These are phyloP conservation scores for Euplagia quadripunctaria DNA, from an alignment of 2,888 invertebrate genomes.

Conservation along the genomic window DNA sequence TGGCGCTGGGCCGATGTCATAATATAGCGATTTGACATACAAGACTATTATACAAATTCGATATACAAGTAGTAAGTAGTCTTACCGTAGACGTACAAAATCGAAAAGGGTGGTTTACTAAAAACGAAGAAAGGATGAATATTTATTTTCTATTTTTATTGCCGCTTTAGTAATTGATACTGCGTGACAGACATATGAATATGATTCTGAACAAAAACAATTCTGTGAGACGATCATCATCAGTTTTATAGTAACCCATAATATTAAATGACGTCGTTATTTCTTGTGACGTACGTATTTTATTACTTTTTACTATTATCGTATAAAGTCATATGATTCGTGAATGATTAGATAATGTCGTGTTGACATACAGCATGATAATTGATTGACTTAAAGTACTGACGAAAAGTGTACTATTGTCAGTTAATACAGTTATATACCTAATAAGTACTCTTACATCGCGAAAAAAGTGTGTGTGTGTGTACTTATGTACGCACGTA, in stretches of 20 bases:
- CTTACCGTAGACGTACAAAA: not conserved
- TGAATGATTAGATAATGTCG: not conserved
- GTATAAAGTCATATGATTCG: not conserved
- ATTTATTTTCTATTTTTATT: not conserved
- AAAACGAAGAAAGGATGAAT: too few relatives aligned
- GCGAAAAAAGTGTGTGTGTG: too few relatives aligned
- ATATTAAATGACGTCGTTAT: not conserved
- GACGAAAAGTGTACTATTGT: not conserved
- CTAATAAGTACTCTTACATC: too few relatives aligned
- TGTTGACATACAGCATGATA: not conserved
- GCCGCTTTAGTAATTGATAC: not conserved
- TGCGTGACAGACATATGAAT: not conserved
- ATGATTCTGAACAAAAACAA: conserved; percentile 7
- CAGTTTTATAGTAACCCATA: conserved; percentile 8
- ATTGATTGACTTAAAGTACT: not conserved
- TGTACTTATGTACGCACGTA: too few relatives aligned
- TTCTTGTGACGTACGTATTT: not conserved
- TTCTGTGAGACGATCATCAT: conserved; percentile 7
- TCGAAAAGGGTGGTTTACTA: not conserved
- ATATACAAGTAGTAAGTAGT: too few relatives aligned
- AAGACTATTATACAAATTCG: too few relatives aligned
- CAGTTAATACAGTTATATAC: not conserved
- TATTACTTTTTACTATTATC: not conserved
- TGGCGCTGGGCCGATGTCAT: not conserved
- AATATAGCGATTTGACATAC: not conserved